Percentiles rank a stretch among this genome's conserved stretches.
phyloP scores from a whole-genome alignment of 2,797 vertebrate genomes.

The Periparus ater region DNA sequence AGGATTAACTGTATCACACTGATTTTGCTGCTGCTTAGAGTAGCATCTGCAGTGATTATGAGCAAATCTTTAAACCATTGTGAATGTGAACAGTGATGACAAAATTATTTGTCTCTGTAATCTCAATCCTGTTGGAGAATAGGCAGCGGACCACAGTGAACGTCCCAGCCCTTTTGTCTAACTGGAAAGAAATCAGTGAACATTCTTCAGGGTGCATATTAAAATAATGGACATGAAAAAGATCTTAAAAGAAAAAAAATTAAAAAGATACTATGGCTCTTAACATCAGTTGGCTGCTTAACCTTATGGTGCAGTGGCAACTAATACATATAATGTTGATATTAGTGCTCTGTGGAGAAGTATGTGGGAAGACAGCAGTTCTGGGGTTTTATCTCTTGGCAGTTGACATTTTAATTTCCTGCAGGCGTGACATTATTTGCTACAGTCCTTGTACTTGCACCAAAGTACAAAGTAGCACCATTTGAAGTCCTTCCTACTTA shows the following conservation, averaged over 20 bases:
- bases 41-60: background rate
- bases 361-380: background rate
- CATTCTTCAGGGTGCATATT: background rate
- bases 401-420: background rate
- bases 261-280: background rate
- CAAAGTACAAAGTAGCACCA: background rate
- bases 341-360: background rate
- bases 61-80: background rate
- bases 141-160: background rate
- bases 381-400: background rate
- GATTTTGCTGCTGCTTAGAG: slow-evolving; percentile 31
- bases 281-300: background rate
- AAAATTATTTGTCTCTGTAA: background rate
- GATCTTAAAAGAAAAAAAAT: background rate
- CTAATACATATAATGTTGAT: background rate
- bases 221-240: background rate
- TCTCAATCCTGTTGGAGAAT: background rate
- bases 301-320: background rate
- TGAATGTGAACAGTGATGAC: background rate
- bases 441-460: background rate
- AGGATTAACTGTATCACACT: slow-evolving; percentile 29
- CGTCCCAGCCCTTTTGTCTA: background rate
- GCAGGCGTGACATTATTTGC: background rate
- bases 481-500: background rate
- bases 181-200: background rate